Percentiles rank a stretch among this genome's conserved stretches.
phyloP scores from a whole-genome alignment of 2,888 invertebrate genomes.

The Magallana nippona region DNA sequence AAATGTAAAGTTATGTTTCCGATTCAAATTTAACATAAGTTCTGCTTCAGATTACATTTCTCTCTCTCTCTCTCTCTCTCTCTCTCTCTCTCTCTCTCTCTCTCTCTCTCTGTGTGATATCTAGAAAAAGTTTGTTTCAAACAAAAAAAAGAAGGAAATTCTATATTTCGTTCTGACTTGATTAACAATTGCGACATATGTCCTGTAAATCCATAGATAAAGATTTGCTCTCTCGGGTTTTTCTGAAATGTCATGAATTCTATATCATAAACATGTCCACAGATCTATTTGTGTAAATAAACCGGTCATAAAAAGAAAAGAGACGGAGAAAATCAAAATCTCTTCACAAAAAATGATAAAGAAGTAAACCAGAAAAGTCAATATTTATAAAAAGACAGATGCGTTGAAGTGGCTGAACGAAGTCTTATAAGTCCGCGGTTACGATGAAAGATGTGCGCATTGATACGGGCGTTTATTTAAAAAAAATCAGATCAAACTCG shows the following conservation, averaged over 20 bases:
- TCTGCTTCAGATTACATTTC: not conserved
- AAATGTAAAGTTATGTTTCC: not conserved
- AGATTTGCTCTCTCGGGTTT: not conserved
- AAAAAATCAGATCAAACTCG: slow-evolving; percentile 11
- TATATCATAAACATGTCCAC: slow-evolving; percentile 30
- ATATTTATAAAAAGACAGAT: slow-evolving; percentile 43
- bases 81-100: slow-evolving; percentile 30
- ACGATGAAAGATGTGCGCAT: slow-evolving; percentile 14
- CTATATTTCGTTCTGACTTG: slow-evolving; percentile 8
- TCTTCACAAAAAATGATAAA: slow-evolving; percentile 37
- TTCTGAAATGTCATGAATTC: slow-evolving; percentile 19
- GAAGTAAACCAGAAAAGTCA: slow-evolving; percentile 41
- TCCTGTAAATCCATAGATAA: slow-evolving; percentile 30
- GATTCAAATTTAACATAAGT: slow-evolving; percentile 11
- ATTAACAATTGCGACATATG: slow-evolving; percentile 36
- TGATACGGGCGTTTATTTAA: slow-evolving; percentile 12
- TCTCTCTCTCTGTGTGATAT: slow-evolving; percentile 22
- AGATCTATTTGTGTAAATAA: slow-evolving; percentile 38
- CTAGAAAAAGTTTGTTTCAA: not conserved
- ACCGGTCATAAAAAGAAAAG: slow-evolving; percentile 5
- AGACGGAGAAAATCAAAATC: slow-evolving; percentile 35
- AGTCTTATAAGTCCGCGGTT: slow-evolving; percentile 13
- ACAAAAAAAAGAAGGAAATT: slow-evolving; percentile 12
- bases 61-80: slow-evolving; percentile 38
- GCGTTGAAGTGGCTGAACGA: slow-evolving; percentile 36